Evolutionary conservation across 2,113 vertebrate species (phyloP).

Genomic region (Etia nguti): DNA sequence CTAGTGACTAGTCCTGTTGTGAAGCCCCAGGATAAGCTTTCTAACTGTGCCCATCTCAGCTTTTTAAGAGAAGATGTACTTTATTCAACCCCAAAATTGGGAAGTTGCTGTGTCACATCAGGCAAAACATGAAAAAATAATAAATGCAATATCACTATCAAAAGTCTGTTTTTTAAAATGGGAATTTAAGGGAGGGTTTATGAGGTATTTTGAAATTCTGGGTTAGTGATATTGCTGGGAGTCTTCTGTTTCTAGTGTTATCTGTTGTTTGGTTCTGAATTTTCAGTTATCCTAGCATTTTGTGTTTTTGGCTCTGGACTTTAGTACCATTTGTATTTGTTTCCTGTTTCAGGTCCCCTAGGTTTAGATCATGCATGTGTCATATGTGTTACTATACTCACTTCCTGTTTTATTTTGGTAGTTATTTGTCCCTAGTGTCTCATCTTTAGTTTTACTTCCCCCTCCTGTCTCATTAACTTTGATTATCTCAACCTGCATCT

Average conservation of each 20-base stretch:
- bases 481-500: not conserved
- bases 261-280: not conserved
- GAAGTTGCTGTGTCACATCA: not conserved
- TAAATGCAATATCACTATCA: not conserved
- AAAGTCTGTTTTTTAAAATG: not conserved
- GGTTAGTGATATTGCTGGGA: not conserved
- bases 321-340: not conserved
- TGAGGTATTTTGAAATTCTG: not conserved
- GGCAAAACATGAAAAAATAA: not conserved
- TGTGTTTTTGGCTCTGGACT: not conserved
- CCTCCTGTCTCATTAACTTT: fast-evolving
- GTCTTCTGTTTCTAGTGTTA: not conserved
- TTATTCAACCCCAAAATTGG: not conserved
- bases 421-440: not conserved
- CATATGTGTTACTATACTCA: not conserved
- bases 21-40: not conserved
- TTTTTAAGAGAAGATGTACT: not conserved
- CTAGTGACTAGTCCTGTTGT: not conserved
- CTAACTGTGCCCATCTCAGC: not conserved
- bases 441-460: not conserved
- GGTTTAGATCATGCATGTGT: not conserved
- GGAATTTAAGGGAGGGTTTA: fast-evolving
- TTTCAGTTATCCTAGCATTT: not conserved
- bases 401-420: not conserved
- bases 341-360: not conserved